A percentile compares a stretch with the other conserved stretches of the same genome.
Evolutionary conservation across 35 echinoderm and acorn worm genomes (phyloP).

Genomic region (Lytechinus pictus): DNA sequence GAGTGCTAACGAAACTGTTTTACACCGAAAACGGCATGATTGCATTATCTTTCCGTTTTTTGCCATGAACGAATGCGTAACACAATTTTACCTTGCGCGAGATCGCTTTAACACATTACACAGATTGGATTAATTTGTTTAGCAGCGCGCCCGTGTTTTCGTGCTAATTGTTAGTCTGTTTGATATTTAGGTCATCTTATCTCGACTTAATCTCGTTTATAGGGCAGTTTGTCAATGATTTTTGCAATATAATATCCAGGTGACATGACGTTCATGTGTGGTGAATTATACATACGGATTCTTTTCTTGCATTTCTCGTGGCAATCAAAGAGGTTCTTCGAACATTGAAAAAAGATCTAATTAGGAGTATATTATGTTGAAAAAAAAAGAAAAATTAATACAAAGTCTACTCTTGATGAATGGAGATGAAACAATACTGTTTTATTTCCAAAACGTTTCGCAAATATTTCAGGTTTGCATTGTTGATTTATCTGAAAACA

Average conservation of each 20-base stretch:
- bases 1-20: neutral
- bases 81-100: neutral
- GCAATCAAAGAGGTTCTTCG: too few species aligned
- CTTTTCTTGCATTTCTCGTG: too few species aligned
- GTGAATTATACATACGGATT: neutral
- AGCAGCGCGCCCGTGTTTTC: conserved; percentile 22
- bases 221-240: neutral
- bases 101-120: neutral
- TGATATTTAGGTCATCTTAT: neutral
- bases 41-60: neutral
- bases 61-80: neutral
- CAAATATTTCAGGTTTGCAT: neutral
- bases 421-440: neutral
- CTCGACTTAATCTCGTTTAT: neutral
- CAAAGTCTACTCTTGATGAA: too few species aligned
- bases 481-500: neutral
- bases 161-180: neutral
- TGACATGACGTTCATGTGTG: neutral
- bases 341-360: too few species aligned
- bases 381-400: too few species aligned
- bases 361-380: too few species aligned
- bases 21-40: neutral
- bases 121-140: neutral
- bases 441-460: neutral
- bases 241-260: neutral